phyloP scores from a whole-genome alignment of 2,113 vertebrate species.

The Oncorhynchus kisutch region DNA sequence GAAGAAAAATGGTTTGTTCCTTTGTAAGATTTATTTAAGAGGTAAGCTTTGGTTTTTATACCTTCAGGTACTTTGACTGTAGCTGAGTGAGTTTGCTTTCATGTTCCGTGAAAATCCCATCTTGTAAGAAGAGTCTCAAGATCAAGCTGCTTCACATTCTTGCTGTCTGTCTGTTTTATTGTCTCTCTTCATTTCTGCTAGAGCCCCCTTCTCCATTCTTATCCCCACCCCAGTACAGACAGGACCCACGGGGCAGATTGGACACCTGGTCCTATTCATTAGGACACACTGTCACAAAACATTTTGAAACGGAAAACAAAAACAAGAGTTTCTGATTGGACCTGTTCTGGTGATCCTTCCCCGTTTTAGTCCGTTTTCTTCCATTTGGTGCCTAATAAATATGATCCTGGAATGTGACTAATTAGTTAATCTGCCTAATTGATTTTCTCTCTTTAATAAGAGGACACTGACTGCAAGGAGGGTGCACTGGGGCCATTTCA shows the following conservation, averaged over 20 bases:
- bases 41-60: background rate
- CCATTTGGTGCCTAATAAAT: too few species aligned
- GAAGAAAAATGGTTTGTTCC: background rate
- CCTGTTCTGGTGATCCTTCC: too few species aligned
- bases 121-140: background rate
- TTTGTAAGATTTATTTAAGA: background rate
- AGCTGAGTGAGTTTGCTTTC: background rate
- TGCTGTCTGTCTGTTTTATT: background rate
- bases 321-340: too few species aligned
- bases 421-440: too few species aligned
- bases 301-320: too few species aligned
- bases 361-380: too few species aligned
- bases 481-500: too few species aligned
- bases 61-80: background rate
- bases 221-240: background rate
- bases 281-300: too few species aligned
- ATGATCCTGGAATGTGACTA: too few species aligned
- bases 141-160: background rate
- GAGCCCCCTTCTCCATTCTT: background rate
- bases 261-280: background rate
- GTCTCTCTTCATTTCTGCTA: background rate
- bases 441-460: too few species aligned
- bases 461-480: too few species aligned
- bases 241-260: conserved; percentile 13
- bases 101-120: background rate